These are phyloP conservation scores for Drosophila tsacasi DNA, from an alignment of 1,140 invertebrate species.

Conservation along the genomic window DNA sequence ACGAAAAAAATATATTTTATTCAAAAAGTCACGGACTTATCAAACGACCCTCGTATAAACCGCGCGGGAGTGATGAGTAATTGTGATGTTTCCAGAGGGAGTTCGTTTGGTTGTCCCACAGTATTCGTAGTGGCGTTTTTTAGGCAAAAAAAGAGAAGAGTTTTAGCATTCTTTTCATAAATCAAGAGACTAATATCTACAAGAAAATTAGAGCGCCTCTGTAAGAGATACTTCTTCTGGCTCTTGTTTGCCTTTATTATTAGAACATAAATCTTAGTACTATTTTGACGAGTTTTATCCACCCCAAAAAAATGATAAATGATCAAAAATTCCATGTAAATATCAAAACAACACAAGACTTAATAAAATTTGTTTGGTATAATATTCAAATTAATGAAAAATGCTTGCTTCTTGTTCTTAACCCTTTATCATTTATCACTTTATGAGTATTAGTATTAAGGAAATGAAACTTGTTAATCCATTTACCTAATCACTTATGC, in stretches of 20 bases:
- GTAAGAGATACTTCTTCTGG: background rate
- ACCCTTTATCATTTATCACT: background rate
- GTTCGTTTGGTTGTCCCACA: background rate
- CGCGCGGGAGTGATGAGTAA: slow-evolving; percentile 20
- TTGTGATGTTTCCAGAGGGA: background rate
- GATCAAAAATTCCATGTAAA: background rate
- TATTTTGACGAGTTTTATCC: background rate
- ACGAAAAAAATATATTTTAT: too few species aligned
- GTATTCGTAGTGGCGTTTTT: background rate
- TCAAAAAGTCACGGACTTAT: too few species aligned
- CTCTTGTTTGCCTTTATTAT: slow-evolving; percentile 5
- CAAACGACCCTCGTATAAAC: too few species aligned
- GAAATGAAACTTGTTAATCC: background rate
- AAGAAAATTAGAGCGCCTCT: background rate
- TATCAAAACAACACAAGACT: too few species aligned
- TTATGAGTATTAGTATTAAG: background rate
- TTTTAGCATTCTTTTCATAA: background rate
- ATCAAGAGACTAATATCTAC: background rate
- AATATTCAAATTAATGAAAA: background rate
- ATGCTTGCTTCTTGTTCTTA: background rate
- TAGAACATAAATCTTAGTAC: slow-evolving; percentile 6
- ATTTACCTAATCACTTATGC: background rate
- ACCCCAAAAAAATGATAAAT: background rate
- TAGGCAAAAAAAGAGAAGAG: background rate
- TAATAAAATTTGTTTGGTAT: too few species aligned